phyloP scores from a whole-genome alignment of 2,113 vertebrate species.

The Serranochromis macrocephalus region DNA sequence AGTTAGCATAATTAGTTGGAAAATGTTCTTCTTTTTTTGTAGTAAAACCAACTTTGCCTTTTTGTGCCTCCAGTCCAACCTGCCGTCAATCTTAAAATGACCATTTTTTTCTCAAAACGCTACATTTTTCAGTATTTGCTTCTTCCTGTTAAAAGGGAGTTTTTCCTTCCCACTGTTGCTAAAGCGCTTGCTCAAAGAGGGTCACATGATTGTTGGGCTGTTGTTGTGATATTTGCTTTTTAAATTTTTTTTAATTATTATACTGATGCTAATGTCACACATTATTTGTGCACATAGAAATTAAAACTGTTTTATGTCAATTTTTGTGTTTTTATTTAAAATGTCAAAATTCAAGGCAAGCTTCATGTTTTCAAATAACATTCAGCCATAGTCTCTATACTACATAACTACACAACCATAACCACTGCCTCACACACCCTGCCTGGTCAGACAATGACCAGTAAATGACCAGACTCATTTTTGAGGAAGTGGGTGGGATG shows the following conservation, averaged over 20 bases:
- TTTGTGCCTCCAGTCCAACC: not conserved
- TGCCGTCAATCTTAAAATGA: not conserved
- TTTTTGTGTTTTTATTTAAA: not conserved
- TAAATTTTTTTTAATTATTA: fast-evolving
- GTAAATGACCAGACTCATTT: not conserved
- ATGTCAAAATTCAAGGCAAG: not conserved
- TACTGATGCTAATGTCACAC: not conserved
- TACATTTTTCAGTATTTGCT: not conserved
- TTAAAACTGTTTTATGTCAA: not conserved
- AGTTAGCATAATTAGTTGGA: not conserved
- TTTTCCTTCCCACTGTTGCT: not conserved
- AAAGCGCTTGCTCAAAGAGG: not conserved
- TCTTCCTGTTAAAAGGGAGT: not conserved
- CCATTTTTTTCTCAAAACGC: not conserved
- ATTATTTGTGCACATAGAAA: not conserved
- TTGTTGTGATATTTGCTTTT: not conserved
- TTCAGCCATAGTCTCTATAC: not conserved
- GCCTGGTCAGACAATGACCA: not conserved
- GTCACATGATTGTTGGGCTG: not conserved
- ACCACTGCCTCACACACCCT: not conserved
- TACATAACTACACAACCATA: not conserved
- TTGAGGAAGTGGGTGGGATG: not conserved
- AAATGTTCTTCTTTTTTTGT: not conserved
- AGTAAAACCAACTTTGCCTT: not conserved
- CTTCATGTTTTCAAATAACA: not conserved